Base-by-base conservation (phyloP, 2,888 invertebrate genomes). In the Crocallis elinguaria region DNA sequence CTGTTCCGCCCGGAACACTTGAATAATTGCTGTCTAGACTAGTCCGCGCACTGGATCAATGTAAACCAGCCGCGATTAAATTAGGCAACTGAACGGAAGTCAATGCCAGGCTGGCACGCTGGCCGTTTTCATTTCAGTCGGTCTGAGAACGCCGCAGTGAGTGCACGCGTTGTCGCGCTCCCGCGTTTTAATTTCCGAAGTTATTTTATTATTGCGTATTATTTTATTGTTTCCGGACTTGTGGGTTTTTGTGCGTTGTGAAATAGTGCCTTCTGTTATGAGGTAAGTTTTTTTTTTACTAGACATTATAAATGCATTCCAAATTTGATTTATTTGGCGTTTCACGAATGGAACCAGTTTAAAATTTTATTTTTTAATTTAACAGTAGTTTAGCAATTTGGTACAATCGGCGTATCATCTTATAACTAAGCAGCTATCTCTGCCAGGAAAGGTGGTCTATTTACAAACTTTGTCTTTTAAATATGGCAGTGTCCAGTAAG, bases 11-110 rank as follows among this genome's bases (percentile, higher is more conserved):
- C 7, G 6, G 6, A 8, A 23, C 23, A 23, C 1, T 23, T 5
- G 8, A 23, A n/a, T 3, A n/a, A 27, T 11, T 23, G 3, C 8
- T n/a, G 3, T n/a, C 33, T 17, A 17, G 12, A 48, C 48, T 42
- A 8, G 19, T 13, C 19, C 13, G 5, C n/a, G 19, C 17, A 33
- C 45, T 51, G 19, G 45, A 35, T 36, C 30, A 13, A 32, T 33
- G 25, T n/a, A 43, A 53, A 48, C 42, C 9, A 4, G 9, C 14
- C 11, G 12, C 25, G 21, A 51, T 57, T 41, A 60, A 60, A 50
- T 49, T 52, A 53, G 49, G 44, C 12, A 48, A n/a, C n/a, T n/a
- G n/a, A 57, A 59, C 55, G 55, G 57, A 62, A 57, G 64, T 66
- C 61, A 62, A 64, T 62, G 62, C 53, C 58, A 56, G 44, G 1